phyloP scores from a whole-genome alignment of 2,797 vertebrate species.

The Hippoglossus hippoglossus region DNA sequence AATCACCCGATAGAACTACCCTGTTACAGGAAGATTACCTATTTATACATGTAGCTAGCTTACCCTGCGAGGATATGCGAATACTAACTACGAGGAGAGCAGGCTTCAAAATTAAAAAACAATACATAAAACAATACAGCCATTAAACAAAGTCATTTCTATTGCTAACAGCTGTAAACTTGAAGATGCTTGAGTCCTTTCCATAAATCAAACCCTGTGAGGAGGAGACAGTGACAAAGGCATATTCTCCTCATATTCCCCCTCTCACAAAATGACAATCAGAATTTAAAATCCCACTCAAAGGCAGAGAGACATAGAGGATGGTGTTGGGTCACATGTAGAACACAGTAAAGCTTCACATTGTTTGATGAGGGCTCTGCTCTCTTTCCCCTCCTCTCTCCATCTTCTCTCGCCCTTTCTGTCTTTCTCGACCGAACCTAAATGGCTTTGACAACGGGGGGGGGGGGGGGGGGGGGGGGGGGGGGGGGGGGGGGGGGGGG shows the following conservation, averaged over 20 bases:
- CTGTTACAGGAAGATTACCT: too few species aligned
- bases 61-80: too few species aligned
- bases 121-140: neutral
- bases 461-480: too few species aligned
- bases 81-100: neutral
- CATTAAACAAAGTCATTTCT: too few species aligned
- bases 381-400: conserved; percentile 24
- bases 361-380: conserved; percentile 56
- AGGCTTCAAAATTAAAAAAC: too few species aligned
- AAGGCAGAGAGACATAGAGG: conserved; percentile 24
- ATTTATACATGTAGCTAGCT: too few species aligned
- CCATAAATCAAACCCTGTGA: neutral
- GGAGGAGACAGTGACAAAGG: conserved; percentile 36
- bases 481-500: too few species aligned
- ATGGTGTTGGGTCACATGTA: conserved; percentile 66
- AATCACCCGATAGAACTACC: too few species aligned
- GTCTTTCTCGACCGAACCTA: conserved; percentile 72
- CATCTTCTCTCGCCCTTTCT: conserved; percentile 31
- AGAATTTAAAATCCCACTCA: conserved; percentile 25
- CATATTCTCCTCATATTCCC: conserved; percentile 44
- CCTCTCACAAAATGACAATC: too few species aligned
- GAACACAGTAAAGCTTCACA: conserved; percentile 45
- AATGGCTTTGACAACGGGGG: conserved; percentile 89
- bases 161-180: neutral
- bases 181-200: neutral